Conservation (phyloP, 2,113 vertebrate genomes). For the Promerops cafer region DNA sequence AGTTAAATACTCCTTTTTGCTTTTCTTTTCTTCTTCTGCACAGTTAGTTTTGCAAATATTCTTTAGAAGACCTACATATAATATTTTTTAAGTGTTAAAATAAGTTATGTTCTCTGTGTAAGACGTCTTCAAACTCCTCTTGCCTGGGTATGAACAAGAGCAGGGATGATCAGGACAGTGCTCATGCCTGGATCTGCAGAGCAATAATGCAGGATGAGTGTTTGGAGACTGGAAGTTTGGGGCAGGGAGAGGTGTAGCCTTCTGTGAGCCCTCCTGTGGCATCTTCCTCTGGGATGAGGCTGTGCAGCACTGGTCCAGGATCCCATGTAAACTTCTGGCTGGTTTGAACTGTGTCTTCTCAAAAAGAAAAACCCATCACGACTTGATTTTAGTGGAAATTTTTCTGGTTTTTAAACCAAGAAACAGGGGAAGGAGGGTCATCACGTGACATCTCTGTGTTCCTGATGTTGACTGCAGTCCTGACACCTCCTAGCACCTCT, state of each 20-base stretch:
- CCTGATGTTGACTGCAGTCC: not conserved
- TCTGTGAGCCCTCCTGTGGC: not conserved
- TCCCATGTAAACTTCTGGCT: not conserved
- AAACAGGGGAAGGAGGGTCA: not conserved
- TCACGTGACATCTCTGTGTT: accelerated
- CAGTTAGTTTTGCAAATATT: not conserved
- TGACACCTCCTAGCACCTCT: not conserved
- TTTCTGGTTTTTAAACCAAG: not conserved
- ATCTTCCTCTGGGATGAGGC: not conserved
- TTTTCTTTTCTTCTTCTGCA: not conserved
- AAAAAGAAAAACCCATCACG: not conserved
- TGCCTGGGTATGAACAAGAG: not conserved
- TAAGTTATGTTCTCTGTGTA: not conserved
- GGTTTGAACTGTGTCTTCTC: not conserved
- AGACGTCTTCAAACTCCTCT: not conserved
- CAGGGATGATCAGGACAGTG: not conserved
- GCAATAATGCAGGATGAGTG: not conserved
- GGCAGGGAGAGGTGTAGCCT: not conserved
- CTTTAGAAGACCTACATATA: not conserved
- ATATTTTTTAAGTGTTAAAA: not conserved
- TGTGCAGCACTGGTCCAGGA: not conserved
- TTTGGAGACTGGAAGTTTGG: not conserved
- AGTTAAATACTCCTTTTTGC: not conserved
- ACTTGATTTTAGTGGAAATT: not conserved
- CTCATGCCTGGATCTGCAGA: not conserved